Base-by-base conservation (phyloP, 1,140 invertebrate species). In the Drosophila baimaii region DNA sequence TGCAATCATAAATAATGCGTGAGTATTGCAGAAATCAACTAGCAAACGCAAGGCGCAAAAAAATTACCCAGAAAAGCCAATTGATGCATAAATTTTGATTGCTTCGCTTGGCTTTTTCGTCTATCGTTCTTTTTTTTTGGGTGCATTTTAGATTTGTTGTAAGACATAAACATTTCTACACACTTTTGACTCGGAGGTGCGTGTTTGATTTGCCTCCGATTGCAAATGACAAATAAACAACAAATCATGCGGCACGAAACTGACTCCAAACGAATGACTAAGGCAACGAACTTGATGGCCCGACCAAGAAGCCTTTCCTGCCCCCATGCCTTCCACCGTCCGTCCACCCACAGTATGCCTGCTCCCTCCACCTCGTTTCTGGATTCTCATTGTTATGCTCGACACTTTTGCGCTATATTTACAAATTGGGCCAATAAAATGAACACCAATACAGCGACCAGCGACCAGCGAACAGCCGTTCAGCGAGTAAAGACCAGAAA, bases 1-100 rank as follows among this genome's bases (percentile, higher is more conserved):
- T 90, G 83, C 80, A 90, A 90, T 90, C 83, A 90, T 90, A 90
- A 90, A 90, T 90, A 90, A 90, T 90, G 88, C 88, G 88, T 90
- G 78, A 78, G 76, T 74, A 63, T 47, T 59, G 76, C 46, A 23
- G 51, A 84, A 76, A 82, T 63, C 51, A 59, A 68, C 59, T 78
- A 29, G 44, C 55, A 47, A 65, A 64, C 21, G 39, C 55, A 7
- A 25, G 25, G 25, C 5, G 19, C n/a, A 5, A 7, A 55, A 55
- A 49, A 66, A 61, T 25, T 46, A 46, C 31, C 25, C 43, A 68
- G 64, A 77, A 77, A 76, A 61, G 59, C 57, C 25, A 59, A 63
- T 81, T 75, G 84, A 89, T 89, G 84, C 84, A 89, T 89, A 75
- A 47, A 83, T 74, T 69, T 86, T 86, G 83, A 86, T 86, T 82